Evolutionary conservation across 2,888 invertebrate genomes (phyloP).

Genomic region (Megastigmus dorsalis): DNA sequence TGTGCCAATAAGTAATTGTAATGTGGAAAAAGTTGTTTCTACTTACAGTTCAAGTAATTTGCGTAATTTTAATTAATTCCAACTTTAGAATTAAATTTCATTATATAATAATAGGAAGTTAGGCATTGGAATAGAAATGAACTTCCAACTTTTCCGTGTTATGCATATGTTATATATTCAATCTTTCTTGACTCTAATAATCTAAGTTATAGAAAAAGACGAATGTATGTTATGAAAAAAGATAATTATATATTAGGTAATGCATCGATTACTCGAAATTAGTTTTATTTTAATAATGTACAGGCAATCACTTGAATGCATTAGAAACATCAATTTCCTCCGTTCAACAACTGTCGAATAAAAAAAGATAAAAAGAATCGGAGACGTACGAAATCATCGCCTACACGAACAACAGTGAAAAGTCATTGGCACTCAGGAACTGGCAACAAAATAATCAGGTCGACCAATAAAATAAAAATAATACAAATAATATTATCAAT

Average conservation of each 20-base stretch:
- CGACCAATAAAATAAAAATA: constrained; percentile 47
- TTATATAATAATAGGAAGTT: constrained; percentile 13
- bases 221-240: neutral
- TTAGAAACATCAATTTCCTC: constrained; percentile 29
- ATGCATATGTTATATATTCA: neutral
- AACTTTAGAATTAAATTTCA: neutral
- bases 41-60: constrained; percentile 2
- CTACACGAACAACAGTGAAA: constrained; percentile 37
- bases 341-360: constrained; percentile 34
- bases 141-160: neutral
- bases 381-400: constrained; percentile 1
- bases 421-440: constrained; percentile 55
- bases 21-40: constrained; percentile 25
- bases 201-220: neutral
- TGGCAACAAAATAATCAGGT: constrained; percentile 55
- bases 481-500: constrained; percentile 34
- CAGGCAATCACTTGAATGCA: neutral
- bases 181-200: neutral
- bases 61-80: neutral
- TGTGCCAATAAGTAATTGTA: constrained; percentile 41
- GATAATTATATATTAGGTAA: neutral
- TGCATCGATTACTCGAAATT: neutral
- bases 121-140: neutral
- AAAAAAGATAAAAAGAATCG: constrained; percentile 30
- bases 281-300: neutral